A percentile compares a stretch with the other conserved stretches of the same genome.
Evolutionary conservation across 2,888 invertebrate species (phyloP).

Genomic region (Chirona hameri): DNA sequence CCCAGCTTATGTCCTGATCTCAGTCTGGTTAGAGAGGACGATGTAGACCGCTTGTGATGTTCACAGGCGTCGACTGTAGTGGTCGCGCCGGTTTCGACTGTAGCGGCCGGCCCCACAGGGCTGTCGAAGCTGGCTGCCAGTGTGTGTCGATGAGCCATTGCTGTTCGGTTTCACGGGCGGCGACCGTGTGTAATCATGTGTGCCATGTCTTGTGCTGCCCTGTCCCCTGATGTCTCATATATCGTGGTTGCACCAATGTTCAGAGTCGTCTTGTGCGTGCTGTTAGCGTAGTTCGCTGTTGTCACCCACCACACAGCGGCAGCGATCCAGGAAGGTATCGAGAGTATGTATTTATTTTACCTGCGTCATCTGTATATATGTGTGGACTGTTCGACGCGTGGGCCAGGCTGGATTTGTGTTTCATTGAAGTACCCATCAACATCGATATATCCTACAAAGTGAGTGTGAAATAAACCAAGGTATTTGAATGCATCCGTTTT

Average conservation of each 20-base stretch:
- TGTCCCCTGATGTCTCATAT: not conserved
- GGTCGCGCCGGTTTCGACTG: too few relatives aligned
- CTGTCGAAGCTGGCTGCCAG: not conserved
- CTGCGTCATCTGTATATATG: too few relatives aligned
- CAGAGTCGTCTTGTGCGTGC: not conserved
- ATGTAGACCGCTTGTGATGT: not conserved
- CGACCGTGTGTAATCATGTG: not conserved
- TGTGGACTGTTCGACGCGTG: not conserved
- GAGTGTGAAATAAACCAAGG: conserved; percentile 1
- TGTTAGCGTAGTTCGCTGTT: too few relatives aligned
- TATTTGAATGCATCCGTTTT: too few relatives aligned
- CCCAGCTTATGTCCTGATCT: not conserved
- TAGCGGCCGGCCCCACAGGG: too few relatives aligned
- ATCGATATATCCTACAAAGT: not conserved
- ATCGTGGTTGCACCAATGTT: too few relatives aligned
- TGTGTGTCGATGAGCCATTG: not conserved
- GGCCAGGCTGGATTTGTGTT: not conserved
- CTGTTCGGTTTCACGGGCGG: too few relatives aligned
- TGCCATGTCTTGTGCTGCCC: not conserved
- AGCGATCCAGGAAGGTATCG: too few relatives aligned
- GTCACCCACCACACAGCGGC: too few relatives aligned
- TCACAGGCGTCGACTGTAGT: too few relatives aligned
- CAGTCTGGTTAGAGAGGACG: not conserved
- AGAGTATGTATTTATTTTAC: not conserved
- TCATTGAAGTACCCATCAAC: not conserved